Base-by-base conservation (phyloP, 2,797 vertebrate genomes). In the Phoxinus dragarum region DNA sequence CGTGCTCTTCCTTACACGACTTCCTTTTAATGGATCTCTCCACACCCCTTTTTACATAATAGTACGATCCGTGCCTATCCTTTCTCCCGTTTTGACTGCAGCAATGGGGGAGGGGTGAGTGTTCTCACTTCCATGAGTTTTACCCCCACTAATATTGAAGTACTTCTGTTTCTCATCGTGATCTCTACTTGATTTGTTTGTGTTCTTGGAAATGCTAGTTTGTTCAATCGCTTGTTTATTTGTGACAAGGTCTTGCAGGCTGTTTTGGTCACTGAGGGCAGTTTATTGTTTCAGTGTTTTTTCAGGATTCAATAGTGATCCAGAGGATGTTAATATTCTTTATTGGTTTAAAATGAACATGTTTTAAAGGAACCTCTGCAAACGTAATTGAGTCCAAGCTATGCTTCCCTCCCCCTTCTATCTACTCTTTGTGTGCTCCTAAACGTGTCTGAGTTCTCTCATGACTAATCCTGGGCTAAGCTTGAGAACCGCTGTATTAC, bases 41-140 rank as follows among this genome's bases (percentile, higher is more conserved):
- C 12, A 64, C 40, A 64, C 69, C 69, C 81, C 21, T 74, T 61
- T 73, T 82, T 16, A 47, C 36, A 34, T 82, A 74, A 74, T 82
- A 47, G 81, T 73, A 74, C 7, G 19, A 49, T 49, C 81, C 40
- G 1, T 82, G 54, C 6, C 56, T 61, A 27, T 23, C 56, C 27
- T 59, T 44, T 23, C 44, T 61, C 6, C 17, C 11, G 4, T 23
- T 81, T 61, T 73, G 6, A 73, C 38, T 61, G 54, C 56, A 74
- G 54, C 38, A 49, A 19, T 74, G 69, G 69, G 54, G 54, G 69
- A 82, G 27, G 54, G 27, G 54, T 44, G 69, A 73, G 38, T 16
- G 31, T 66, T 74, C 81, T 83, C 40, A 38, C 42, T 75, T 36
- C 5, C 49, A 56, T 61, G 52, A 44, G 2, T 34, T 73, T 82